phyloP scores from a whole-genome alignment of 2,888 invertebrate species.

The Hypomecis punctinalis region DNA sequence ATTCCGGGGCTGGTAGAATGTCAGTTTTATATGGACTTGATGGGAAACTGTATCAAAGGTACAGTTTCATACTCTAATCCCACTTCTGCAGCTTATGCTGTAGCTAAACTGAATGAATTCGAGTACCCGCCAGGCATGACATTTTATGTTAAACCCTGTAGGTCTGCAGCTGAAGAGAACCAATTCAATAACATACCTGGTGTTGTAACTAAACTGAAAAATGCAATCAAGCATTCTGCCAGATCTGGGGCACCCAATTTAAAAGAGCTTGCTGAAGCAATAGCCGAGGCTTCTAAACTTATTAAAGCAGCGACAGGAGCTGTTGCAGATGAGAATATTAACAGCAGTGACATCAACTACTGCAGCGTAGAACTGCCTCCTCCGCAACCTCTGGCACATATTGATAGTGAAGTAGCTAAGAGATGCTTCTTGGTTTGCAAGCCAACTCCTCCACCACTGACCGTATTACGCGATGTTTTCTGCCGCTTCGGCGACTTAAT shows the following conservation, averaged over 20 bases:
- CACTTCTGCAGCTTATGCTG: conserved; percentile 86
- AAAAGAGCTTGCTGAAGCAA: conserved; percentile 88
- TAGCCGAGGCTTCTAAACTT: conserved; percentile 91
- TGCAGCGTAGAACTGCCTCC: conserved; percentile 90
- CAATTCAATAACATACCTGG: conserved; percentile 56
- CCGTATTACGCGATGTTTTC: conserved; percentile 94
- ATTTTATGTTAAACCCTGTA: conserved; percentile 90
- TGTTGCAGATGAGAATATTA: conserved; percentile 54
- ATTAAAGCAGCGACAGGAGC: conserved; percentile 87
- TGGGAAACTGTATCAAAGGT: conserved; percentile 76
- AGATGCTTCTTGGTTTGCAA: conserved; percentile 88
- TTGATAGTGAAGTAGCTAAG: conserved; percentile 88
- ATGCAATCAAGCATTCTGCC: conserved; percentile 59
- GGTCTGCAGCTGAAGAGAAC: conserved; percentile 58
- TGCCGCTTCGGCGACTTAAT: conserved; percentile 96
- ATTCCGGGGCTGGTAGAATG: conserved; percentile 86
- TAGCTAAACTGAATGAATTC: conserved; percentile 94
- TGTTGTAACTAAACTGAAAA: conserved; percentile 62
- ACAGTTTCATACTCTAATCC: conserved; percentile 69
- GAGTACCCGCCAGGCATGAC: conserved; percentile 96
- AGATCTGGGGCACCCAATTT: conserved; percentile 79
- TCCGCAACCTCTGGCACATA: conserved; percentile 87
- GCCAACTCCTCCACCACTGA: conserved; percentile 89
- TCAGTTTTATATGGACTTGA: conserved; percentile 76
- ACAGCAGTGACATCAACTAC: conserved; percentile 73